Conservation (phyloP, 2,113 vertebrate genomes). For the Sinocyclocheilus anophthalmus region DNA sequence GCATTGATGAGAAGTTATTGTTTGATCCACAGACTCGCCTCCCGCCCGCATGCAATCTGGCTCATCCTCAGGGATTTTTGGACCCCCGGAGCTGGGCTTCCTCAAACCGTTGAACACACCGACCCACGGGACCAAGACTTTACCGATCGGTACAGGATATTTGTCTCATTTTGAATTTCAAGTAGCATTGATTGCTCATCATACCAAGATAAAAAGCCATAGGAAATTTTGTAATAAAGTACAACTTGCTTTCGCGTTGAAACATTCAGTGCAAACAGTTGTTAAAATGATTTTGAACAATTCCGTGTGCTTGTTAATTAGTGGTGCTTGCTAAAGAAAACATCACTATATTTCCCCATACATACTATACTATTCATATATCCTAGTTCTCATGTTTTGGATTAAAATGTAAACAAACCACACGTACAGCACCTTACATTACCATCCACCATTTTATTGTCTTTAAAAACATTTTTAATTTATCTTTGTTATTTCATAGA, state of each 20-base stretch:
- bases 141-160: conserved; percentile 81
- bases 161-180: neutral
- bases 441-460: too few relatives aligned
- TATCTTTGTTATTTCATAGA: too few relatives aligned
- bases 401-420: neutral
- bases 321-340: neutral
- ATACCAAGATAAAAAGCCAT: neutral
- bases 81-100: conserved; percentile 81
- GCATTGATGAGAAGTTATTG: conserved; percentile 30
- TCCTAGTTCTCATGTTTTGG: neutral
- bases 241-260: neutral
- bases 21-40: conserved; percentile 81
- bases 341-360: neutral
- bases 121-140: conserved; percentile 85
- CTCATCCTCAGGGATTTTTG: conserved; percentile 84
- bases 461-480: too few relatives aligned
- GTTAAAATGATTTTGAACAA: neutral
- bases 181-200: conserved; percentile 4
- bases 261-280: neutral
- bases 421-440: neutral
- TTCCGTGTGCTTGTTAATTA: neutral
- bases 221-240: too few relatives aligned
- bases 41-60: conserved; percentile 79
- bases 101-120: conserved; percentile 87
- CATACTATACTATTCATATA: too few relatives aligned